Base-by-base conservation (phyloP, 2,888 invertebrate species). In the Epistrophe eligans region DNA sequence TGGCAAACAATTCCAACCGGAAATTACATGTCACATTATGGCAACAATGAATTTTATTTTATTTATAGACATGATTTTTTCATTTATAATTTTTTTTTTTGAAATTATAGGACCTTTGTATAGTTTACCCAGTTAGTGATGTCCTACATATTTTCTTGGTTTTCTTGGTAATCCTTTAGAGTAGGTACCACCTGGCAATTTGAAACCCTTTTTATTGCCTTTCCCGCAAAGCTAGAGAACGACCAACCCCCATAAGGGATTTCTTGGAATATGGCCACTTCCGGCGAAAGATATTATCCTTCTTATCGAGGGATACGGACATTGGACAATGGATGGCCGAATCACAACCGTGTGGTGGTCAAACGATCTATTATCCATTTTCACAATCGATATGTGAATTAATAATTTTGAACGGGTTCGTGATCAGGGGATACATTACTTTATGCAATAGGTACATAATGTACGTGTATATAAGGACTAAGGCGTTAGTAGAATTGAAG, bases 371-470 rank as follows among this genome's bases (percentile, higher is more conserved):
- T 72, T 77, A 81, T 73, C 77, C 80, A 72, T 67, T 80, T 67
- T 52, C 38, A 28, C 72, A 73, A 77, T 77, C 81, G 80, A 85
- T 77, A 77, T 81, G 60, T 77, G 81, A 85, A 85, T 84, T 85
- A 85, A 72, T 85, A 85, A 85, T 81, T 72, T 85, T 73, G 77
- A 84, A 80, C 50, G 76, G 58, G 13, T 84, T 77, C 76, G 76
- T 73, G 79, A 73, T 76, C 58, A 13, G 13, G 38, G 71, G 40
- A 55, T 28, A 19, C 13, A 15, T 43, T 38, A 9, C 0, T 32
- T 32, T 43, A 5, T 43, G 40, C 13, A 52, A 24, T 24, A 24
- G 24, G 24, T 24, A 24, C 24, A 24, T 24, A 24, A 3, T 24
- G 3, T 24, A 24, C 24, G 3, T 24, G 24, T 24, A 24, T 24